Evolutionary conservation across 2,797 vertebrate genomes (phyloP), one percentile per base, ranked within the genome.

Genomic region (Chaetodon trifasciatus): DNA sequence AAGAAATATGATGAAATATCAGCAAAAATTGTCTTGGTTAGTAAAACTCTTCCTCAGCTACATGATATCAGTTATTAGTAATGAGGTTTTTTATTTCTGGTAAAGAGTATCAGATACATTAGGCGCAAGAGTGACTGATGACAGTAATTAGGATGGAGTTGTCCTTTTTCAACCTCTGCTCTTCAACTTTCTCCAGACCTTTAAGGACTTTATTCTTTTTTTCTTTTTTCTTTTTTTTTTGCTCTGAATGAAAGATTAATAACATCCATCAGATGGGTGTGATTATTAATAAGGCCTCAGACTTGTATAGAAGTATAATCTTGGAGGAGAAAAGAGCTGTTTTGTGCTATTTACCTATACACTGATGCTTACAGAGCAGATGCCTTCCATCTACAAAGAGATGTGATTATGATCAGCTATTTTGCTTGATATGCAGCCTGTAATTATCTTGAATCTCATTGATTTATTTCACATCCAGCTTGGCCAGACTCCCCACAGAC

Each of bases 121-220:
- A 86, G 57, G 74, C 62, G 69, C 58, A 68, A 53, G 80, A 72
- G 71, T 95, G 94, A 95, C 68, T 90, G 91, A 95, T 95, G 92
- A 87, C 4, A 24, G 92, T 94, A 94, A 95, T 96, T 95, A 95
- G 86, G 58, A 79, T 66, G 40, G 84, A 84, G 88, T 79, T 86
- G 88, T 91, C 91, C 89, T 91, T 87, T 76, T 74, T 74, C 86
- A 85, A 87, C 91, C 91, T 90, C 85, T 85, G 90, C 89, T 86
- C 92, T 90, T 90, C 90, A 92, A 93, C 92, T 91, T 93, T 91
- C 88, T 87, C 62, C 19, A 68, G 65, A 90, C 89, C 85, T 92
- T 88, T 84, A 69, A 85, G 76, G 82, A 90, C 83, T 90, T 91
- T 60, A 49, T 62, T 78, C 65, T 66, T 32, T 32, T 28, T 4